A percentile compares a stretch with the other conserved stretches of the same genome.
These are phyloP conservation scores for Scomber scombrus DNA, from an alignment of 2,113 vertebrate species.

Conservation along the genomic window DNA sequence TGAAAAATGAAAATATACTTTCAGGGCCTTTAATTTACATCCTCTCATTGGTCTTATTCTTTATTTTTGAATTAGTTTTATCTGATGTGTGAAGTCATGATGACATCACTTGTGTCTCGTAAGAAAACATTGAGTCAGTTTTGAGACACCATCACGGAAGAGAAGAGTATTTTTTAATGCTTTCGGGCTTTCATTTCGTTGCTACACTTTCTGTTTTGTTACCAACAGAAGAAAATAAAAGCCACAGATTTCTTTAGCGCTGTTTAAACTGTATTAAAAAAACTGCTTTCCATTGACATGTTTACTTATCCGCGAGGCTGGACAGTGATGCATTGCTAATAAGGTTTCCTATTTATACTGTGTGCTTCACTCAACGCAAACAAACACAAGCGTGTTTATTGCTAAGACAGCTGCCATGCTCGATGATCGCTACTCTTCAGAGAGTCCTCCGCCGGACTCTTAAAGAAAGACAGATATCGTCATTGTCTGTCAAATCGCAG, in stretches of 20 bases:
- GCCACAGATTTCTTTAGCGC: not conserved
- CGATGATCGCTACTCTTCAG: not conserved
- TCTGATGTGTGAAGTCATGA: not conserved
- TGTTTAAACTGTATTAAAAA: not conserved
- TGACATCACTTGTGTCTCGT: too few species aligned
- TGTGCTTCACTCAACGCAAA: constrained; percentile 12
- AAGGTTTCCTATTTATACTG: constrained; percentile 37
- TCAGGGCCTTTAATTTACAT: too few species aligned
- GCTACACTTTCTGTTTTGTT: constrained; percentile 13
- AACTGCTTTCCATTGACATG: constrained; percentile 3
- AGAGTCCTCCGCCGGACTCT: too few species aligned
- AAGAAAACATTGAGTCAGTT: too few species aligned
- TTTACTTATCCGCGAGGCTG: constrained; percentile 25
- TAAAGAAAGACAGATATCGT: not conserved
- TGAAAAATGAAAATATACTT: too few species aligned
- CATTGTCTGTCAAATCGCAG: not conserved
- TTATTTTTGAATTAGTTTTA: too few species aligned
- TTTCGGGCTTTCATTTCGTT: not conserved
- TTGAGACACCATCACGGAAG: too few species aligned
- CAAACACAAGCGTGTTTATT: constrained; percentile 41
- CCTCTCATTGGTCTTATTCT: too few species aligned
- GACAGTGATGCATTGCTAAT: constrained; percentile 18
- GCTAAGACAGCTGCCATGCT: constrained; percentile 6
- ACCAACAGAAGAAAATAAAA: not conserved
- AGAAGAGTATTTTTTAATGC: not conserved